Base-by-base conservation (phyloP, 2,113 vertebrate genomes). In the Vidua macroura region DNA sequence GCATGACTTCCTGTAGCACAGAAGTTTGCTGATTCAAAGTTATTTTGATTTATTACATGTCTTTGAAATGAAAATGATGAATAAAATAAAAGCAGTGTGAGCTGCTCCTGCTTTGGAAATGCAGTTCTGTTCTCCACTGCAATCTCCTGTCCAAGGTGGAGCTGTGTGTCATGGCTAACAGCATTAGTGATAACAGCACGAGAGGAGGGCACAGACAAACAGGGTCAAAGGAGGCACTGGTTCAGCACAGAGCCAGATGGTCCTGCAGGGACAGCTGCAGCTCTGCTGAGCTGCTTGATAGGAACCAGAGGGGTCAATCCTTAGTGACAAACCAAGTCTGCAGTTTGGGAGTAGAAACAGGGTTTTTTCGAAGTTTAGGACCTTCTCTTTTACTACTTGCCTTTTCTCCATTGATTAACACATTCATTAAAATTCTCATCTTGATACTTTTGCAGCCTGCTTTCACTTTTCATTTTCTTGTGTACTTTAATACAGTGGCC, bases 11-110 rank as follows among this genome's bases (percentile, higher is more conserved):
- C 93, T 95, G 25, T 92, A 96, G 9, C 93, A 91, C 80, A 86
- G 94, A 96, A 95, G 86, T 96, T 96, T 97, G 96, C 96, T 96
- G 96, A 95, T 96, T 96, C 82, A 76, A 78, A 96, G 77, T 93
- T 97, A 92, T 97, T 97, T 97, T 97, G 84, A 93, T 90, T 97
- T 95, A 95, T 96, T 86, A 55, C 14, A 2, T 37, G 66, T 75
- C 87, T 97, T 84, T 86, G 69, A 92, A 96, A 80, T 95, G 13
- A 93, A 91, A 83, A 75, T 75, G 43, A 80, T 97, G 74, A 92
- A 75, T 95, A 94, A 96, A 91, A 78, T 89, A 56, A 88, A 95
- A 95, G 53, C 81, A 90, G 39, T 75, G 46, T 60, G 49, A 96
- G 62, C 39, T 86, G 66, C 39, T 93, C 10, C 9, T 76, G 69